Evolutionary conservation across 1,140 invertebrate genomes (phyloP).

Genomic region (Anastatus disparis): DNA sequence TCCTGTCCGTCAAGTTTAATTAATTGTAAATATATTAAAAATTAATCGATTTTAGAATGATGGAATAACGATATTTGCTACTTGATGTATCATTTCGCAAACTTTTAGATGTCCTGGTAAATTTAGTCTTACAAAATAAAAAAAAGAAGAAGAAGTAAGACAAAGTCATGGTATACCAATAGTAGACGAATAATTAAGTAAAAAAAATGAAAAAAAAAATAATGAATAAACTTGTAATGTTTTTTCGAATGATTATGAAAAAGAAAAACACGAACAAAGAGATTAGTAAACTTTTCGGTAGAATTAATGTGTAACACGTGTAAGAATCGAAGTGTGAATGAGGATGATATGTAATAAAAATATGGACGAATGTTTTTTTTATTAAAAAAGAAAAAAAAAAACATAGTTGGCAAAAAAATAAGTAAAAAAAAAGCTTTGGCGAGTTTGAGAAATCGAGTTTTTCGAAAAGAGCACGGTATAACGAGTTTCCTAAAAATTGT

Average conservation of each 20-base stretch:
- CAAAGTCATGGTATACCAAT: constrained; percentile 45
- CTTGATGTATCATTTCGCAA: constrained; percentile 38
- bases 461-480: constrained; percentile 60
- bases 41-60: constrained; percentile 29
- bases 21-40: constrained; percentile 36
- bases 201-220: no score
- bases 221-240: constrained; percentile 46
- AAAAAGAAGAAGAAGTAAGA: background rate
- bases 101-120: constrained; percentile 36
- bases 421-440: constrained; percentile 11
- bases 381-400: constrained; percentile 12
- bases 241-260: constrained; percentile 43
- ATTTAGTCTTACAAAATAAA: constrained; percentile 26
- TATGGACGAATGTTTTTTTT: constrained; percentile 48
- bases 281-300: constrained; percentile 43
- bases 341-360: constrained; percentile 35
- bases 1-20: constrained; percentile 39
- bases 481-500: constrained; percentile 59
- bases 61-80: constrained; percentile 13
- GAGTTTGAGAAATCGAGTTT: constrained; percentile 35
- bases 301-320: constrained; percentile 59
- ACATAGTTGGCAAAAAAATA: background rate
- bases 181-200: constrained; percentile 38
- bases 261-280: constrained; percentile 30
- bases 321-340: constrained; percentile 45